Conservation (phyloP, 2,888 invertebrate species). For the Neocrepidodera transversa region DNA sequence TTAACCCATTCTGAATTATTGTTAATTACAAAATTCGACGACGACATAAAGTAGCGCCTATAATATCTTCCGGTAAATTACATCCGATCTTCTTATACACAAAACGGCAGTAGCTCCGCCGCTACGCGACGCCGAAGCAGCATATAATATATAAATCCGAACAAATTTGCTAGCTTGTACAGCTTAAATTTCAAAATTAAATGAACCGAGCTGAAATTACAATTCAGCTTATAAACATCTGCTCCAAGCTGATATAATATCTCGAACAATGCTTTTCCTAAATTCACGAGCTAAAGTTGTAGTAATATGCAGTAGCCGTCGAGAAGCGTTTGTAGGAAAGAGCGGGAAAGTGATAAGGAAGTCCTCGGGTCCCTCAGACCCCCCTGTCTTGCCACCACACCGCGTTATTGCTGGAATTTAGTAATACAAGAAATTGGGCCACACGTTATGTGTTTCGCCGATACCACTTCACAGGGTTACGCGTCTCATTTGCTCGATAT, state of each 20-base stretch:
- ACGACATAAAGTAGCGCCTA: background rate
- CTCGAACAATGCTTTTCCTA: slow-evolving; percentile 34
- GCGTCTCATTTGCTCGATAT: slow-evolving; percentile 11
- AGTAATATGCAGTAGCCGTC: slow-evolving; percentile 27
- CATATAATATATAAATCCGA: slow-evolving; percentile 24
- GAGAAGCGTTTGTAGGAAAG: slow-evolving; percentile 12
- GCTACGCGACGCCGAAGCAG: background rate
- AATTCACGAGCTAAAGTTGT: slow-evolving; percentile 35
- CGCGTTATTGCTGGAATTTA: slow-evolving; percentile 39
- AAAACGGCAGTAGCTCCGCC: background rate
- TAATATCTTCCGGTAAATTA: slow-evolving; percentile 24
- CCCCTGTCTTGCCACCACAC: background rate
- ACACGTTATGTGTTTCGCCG: slow-evolving; percentile 40
- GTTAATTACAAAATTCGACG: slow-evolving; percentile 5
- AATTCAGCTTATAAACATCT: slow-evolving; percentile 34
- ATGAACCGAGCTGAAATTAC: slow-evolving; percentile 33
- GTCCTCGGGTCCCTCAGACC: slow-evolving; percentile 31
- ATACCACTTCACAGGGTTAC: slow-evolving; percentile 8
- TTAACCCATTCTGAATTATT: background rate
- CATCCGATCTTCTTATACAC: slow-evolving; percentile 12
- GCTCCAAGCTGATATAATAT: slow-evolving; percentile 36
- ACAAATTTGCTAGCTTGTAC: slow-evolving; percentile 28
- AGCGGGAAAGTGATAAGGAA: slow-evolving; percentile 36
- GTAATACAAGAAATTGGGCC: slow-evolving; percentile 40
- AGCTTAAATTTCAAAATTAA: slow-evolving; percentile 28